Base-by-base conservation (phyloP, 2,797 vertebrate species). In the Rhodeus uyekii region DNA sequence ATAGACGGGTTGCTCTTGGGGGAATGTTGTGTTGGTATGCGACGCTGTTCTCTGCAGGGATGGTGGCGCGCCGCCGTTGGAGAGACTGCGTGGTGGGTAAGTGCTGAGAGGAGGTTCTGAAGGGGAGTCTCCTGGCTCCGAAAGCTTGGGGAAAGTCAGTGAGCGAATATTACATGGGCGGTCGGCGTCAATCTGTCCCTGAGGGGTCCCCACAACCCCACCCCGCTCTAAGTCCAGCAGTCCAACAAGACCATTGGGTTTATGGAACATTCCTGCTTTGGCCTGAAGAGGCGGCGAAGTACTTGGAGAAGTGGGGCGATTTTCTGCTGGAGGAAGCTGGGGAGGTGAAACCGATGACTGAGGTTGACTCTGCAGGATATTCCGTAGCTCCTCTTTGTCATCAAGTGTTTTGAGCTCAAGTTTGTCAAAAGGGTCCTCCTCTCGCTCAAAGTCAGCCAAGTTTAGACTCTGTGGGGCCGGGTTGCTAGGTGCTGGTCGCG, bases 121-220 rank as follows among this genome's bases (percentile, higher is more conserved):
- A 7, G 83, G 76, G 5, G 87, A 82, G 79, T 96, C 95, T 5
- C 95, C 95, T 2, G 96, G 96, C 81, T 99, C 98, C 3, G 93
- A 94, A 83, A 99, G 95, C 91, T 99, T 99, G 36, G 98, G 98
- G 83, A 99, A 99, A 78, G 95, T 97, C 24, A 99, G 92, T 82
- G 97, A 99, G 91, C 97, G 98, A 89, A 99, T 99, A 94, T 98
- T 99, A 93, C 97, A 99, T 89, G 97, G 97, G 88, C 97, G 92
- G 76, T 95, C 93, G 0, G 94, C 89, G 5, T 92, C 93, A 88
- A 95, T 92, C 67, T 91, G 92, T 36, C 89, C 91, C 0, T 76
- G 36, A 84, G 79, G 50, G 29, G 85, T 90, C 6, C 85, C 88
- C 32, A 89, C 88, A 69, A 91, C 85, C 29, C 91, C 90, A 12